These are phyloP conservation scores for Drosophila athabasca DNA, from an alignment of 1,140 invertebrate species.

Conservation along the genomic window DNA sequence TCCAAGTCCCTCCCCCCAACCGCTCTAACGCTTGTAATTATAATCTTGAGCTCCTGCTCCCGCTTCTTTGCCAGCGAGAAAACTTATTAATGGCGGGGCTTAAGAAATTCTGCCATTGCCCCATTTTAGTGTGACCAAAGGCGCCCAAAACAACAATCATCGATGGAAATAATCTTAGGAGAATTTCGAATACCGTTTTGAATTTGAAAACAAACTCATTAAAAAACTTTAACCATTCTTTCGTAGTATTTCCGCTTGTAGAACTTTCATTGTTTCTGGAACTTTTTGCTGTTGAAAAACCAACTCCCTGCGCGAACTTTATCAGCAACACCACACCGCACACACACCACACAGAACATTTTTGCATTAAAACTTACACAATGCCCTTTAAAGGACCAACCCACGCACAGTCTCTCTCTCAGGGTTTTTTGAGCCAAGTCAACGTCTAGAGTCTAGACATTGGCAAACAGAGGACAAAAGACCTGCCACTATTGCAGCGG, in stretches of 20 bases:
- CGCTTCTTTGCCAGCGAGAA: constrained; percentile 4
- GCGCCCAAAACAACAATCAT: neutral
- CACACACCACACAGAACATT: neutral
- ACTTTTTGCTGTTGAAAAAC: constrained; percentile 4
- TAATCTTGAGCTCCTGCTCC: constrained; percentile 10
- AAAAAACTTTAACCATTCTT: constrained; percentile 5
- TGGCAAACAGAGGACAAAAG: constrained; percentile 75
- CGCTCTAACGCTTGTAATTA: constrained; percentile 34
- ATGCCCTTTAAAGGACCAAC: constrained; percentile 32
- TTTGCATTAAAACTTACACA: constrained; percentile 50
- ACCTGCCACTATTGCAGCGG: constrained; percentile 34
- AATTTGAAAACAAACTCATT: constrained; percentile 4
- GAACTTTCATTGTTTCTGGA: neutral
- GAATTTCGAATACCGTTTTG: neutral
- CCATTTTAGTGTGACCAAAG: neutral
- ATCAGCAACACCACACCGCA: neutral
- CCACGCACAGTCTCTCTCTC: constrained; percentile 16
- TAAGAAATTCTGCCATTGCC: neutral
- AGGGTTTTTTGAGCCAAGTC: constrained; percentile 45
- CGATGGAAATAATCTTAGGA: neutral
- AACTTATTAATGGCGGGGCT: constrained; percentile 15
- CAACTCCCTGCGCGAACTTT: constrained; percentile 2
- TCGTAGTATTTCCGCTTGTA: neutral
- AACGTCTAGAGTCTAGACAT: constrained; percentile 76
- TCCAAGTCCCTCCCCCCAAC: too few species aligned